Evolutionary conservation across 2,888 invertebrate species (phyloP), one percentile per base, ranked within the genome.

Genomic region (Eristalis pertinax): DNA sequence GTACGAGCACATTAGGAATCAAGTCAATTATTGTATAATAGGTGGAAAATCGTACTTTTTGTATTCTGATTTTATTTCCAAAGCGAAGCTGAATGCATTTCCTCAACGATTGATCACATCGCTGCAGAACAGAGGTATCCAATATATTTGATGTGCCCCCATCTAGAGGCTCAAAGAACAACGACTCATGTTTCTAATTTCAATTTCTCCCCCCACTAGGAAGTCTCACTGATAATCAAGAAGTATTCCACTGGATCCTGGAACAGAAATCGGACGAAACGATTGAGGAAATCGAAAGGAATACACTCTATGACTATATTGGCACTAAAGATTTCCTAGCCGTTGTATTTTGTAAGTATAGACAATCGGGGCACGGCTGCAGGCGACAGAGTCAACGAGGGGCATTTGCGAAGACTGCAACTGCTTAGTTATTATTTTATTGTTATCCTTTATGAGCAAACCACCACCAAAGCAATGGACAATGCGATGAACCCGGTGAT

Each of bases 221-320:
- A 90, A 95, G 95, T 93, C 93, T 96, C 84, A 93, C 94, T 88
- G 96, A 97, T 91, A 97, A 97, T 93, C 94, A 94, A 67, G 96
- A 96, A 92, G 97, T 98, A 7, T 94, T 98, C 89, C 96, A 97
- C 90, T 98, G 98, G 98, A 97, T 98, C 95, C 95, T 97, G 82
- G 96, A 96, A 92, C 98, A 98, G 92, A 97, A 98, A 92, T 96
- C 96, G 92, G 98, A 98, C 92, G 97, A 97, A 92, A 98, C 97
- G 91, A 97, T 98, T 89, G 97, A 97, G 92, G 97, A 97, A 92
- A 97, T 98, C 88, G 96, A 97, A 91, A 95, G 98, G 90, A 97
- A 97, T 69, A 95, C 95, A 90, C 94, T 98, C 60, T 95, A 95
- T 92, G 96, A 97, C 91, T 97, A 97, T 93, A 97, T 98, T 90